Conservation (phyloP, 2,888 invertebrate genomes). For the Agrochola macilenta region DNA sequence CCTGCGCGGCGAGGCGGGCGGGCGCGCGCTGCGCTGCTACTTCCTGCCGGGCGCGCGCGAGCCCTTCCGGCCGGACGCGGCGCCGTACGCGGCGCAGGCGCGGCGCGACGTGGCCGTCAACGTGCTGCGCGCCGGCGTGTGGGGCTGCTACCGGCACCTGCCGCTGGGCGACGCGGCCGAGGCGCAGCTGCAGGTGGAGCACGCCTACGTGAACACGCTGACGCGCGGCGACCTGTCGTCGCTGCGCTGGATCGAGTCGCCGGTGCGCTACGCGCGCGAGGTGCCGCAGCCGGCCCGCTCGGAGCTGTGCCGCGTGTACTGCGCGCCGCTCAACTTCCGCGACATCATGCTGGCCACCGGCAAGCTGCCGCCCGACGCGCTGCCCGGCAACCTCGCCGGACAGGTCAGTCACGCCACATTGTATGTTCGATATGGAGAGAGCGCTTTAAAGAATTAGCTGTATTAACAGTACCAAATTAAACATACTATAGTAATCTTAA, state of each 20-base stretch:
- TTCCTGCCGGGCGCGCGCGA: conserved; percentile 92
- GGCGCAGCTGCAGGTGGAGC: conserved; percentile 92
- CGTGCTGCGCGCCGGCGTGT: conserved; percentile 94
- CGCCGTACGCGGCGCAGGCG: conserved; percentile 92
- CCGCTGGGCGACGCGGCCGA: conserved; percentile 88
- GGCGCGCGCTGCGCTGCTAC: conserved; percentile 93
- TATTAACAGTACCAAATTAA: background rate
- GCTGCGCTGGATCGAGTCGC: conserved; percentile 98
- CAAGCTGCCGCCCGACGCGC: conserved; percentile 98
- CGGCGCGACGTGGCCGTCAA: conserved; percentile 96
- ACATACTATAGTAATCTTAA: background rate
- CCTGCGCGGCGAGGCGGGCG: conserved; percentile 96
- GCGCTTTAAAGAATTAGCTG: too few species aligned
- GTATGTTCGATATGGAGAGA: background rate
- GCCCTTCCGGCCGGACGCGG: conserved; percentile 90
- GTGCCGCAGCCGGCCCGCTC: conserved; percentile 83
- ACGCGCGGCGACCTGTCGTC: conserved; percentile 98
- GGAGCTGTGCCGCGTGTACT: conserved; percentile 96
- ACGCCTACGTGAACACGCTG: conserved; percentile 98
- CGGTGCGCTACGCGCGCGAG: conserved; percentile 82
- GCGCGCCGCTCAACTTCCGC: conserved; percentile 98
- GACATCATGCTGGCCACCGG: conserved; percentile 99
- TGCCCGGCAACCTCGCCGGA: conserved; percentile 96
- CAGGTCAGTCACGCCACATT: conserved; percentile 66
- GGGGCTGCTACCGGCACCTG: conserved; percentile 97